Percentiles rank a stretch among this genome's conserved stretches.
These are phyloP conservation scores for Ochropleura leucogaster DNA, from an alignment of 2,888 invertebrate species.

Conservation along the genomic window DNA sequence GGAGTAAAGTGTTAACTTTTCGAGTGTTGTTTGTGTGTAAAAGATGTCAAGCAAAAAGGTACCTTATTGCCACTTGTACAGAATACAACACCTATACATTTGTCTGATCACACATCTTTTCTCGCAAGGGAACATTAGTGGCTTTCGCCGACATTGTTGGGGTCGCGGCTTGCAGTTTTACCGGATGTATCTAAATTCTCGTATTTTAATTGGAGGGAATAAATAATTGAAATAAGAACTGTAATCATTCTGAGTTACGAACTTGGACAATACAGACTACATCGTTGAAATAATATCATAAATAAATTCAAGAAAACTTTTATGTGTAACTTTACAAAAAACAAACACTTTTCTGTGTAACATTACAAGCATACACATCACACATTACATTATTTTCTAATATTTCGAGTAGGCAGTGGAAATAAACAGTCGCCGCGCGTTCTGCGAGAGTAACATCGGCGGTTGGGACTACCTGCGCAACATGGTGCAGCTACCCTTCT, in stretches of 20 bases:
- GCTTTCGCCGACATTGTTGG: background rate
- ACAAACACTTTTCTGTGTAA: background rate
- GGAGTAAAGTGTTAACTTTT: conserved; percentile 37
- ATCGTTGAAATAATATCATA: background rate
- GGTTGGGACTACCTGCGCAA: conserved; percentile 98
- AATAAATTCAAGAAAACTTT: background rate
- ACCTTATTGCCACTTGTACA: conserved; percentile 29
- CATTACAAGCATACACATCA: background rate
- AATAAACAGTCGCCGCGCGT: conserved; percentile 95
- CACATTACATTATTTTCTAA: conserved; percentile 10
- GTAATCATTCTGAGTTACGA: background rate
- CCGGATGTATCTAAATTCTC: background rate
- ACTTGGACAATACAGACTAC: background rate
- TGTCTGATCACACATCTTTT: background rate
- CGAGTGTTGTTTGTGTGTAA: conserved; percentile 50
- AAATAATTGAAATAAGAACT: background rate
- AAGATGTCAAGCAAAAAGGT: conserved; percentile 16
- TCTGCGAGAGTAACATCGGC: conserved; percentile 97
- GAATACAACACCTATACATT: conserved; percentile 5
- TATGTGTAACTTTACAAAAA: background rate
- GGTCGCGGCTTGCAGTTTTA: background rate
- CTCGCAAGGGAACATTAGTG: background rate
- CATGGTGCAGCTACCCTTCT: conserved; percentile 99
- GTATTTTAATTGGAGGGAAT: background rate
- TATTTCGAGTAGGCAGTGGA: conserved; percentile 93